A percentile compares a stretch with the other conserved stretches of the same genome.
phyloP scores from a whole-genome alignment of 1,140 invertebrate genomes.

The Semibalanus balanoides region DNA sequence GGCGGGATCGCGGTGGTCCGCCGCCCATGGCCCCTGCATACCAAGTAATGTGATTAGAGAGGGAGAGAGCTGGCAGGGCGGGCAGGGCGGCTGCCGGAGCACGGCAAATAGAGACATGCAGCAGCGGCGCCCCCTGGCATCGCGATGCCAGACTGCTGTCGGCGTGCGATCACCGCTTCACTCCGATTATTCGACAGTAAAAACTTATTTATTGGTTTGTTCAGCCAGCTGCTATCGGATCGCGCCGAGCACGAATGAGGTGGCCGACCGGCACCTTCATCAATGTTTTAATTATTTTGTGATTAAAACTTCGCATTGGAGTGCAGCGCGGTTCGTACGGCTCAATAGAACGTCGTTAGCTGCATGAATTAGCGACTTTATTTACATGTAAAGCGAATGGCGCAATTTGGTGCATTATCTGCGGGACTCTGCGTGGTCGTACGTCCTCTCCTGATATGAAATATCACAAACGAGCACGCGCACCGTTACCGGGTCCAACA shows the following conservation, averaged over 20 bases:
- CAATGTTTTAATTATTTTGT: constrained; percentile 1
- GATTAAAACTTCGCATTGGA: background rate
- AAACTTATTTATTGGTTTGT: constrained; percentile 1
- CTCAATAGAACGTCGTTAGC: background rate
- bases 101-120: background rate
- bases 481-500: too few species aligned
- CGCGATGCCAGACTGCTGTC: too few species aligned
- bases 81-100: too few species aligned
- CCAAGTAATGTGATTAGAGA: background rate
- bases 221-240: background rate
- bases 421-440: too few species aligned
- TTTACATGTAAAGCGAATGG: background rate
- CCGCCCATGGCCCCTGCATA: background rate
- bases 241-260: background rate
- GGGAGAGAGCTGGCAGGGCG: too few species aligned
- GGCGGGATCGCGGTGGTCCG: background rate
- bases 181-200: background rate
- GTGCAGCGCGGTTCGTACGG: background rate
- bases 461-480: too few species aligned
- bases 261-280: background rate
- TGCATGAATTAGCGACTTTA: background rate
- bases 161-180: too few species aligned
- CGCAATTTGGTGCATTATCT: background rate
- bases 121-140: background rate
- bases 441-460: too few species aligned